Evolutionary conservation across 53 echinoderm and acorn worm genomes (phyloP).

Genomic region (Temnopleurus reevesii): DNA sequence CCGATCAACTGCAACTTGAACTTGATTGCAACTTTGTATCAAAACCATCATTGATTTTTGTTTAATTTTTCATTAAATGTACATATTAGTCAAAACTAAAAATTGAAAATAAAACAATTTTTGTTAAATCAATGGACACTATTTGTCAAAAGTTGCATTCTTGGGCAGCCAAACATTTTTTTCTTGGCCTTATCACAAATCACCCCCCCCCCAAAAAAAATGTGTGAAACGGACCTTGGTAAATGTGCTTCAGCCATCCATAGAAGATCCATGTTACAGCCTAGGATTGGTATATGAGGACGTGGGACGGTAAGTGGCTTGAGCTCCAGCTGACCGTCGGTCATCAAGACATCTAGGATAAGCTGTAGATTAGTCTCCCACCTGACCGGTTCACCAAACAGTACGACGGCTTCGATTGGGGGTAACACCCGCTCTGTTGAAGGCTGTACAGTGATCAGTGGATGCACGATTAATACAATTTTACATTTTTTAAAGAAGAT

Average conservation of each 20-base stretch:
- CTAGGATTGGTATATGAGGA: slow-evolving; percentile 85
- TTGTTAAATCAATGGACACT: too few species aligned
- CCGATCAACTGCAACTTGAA: too few species aligned
- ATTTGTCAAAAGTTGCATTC: too few species aligned
- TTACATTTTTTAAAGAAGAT: too few species aligned
- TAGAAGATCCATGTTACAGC: slow-evolving; percentile 93
- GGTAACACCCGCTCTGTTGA: slow-evolving; percentile 57
- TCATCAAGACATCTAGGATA: slow-evolving; percentile 84
- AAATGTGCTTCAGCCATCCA: slow-evolving; percentile 96
- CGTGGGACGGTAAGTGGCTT: slow-evolving; percentile 73
- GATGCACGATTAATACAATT: neutral
- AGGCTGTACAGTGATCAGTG: slow-evolving; percentile 38
- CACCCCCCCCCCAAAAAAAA: too few species aligned
- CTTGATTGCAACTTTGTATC: too few species aligned
- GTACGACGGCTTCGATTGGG: slow-evolving; percentile 84
- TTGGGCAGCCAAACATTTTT: too few species aligned
- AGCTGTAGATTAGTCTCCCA: slow-evolving; percentile 97
- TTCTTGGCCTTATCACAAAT: too few species aligned
- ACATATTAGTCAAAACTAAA: too few species aligned
- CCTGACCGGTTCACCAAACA: slow-evolving; percentile 93
- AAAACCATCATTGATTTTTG: too few species aligned
- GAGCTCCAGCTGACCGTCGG: slow-evolving; percentile 73
- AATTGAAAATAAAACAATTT: too few species aligned
- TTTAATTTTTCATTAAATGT: too few species aligned
- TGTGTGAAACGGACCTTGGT: slow-evolving; percentile 74